These are phyloP conservation scores for Agrilus mali DNA, from an alignment of 2,888 invertebrate genomes.

Conservation along the genomic window DNA sequence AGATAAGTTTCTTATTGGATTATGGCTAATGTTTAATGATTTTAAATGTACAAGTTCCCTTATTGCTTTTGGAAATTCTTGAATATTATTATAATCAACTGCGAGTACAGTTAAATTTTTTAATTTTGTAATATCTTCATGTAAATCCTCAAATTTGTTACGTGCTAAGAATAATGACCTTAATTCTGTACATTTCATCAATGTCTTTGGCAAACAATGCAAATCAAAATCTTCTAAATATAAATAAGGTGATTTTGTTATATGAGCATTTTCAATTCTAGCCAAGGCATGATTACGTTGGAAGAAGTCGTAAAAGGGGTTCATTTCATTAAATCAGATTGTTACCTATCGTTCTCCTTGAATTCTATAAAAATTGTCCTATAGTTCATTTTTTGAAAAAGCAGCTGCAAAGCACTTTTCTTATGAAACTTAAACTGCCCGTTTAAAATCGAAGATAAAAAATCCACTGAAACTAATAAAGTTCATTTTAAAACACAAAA, in stretches of 20 bases:
- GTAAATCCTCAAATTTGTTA: constrained; percentile 45
- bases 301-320: constrained; percentile 53
- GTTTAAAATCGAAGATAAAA: no score
- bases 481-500: no score
- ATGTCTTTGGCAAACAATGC: constrained; percentile 41
- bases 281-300: constrained; percentile 55
- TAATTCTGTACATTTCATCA: constrained; percentile 44
- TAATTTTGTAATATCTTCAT: constrained; percentile 39
- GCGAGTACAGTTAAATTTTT: constrained; percentile 47
- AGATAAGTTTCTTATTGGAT: constrained; percentile 44
- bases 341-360: no score
- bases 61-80: constrained; percentile 45
- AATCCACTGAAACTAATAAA: not conserved
- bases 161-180: constrained; percentile 50
- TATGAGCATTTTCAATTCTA: constrained; percentile 50
- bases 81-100: constrained; percentile 52
- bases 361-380: no score
- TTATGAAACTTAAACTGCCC: no score
- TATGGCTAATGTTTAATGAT: constrained; percentile 54
- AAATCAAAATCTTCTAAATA: constrained; percentile 54
- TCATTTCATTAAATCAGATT: constrained; percentile 32
- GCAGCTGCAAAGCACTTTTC: no score
- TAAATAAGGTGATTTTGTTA: constrained; percentile 44
- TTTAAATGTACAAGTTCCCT: constrained; percentile 45
- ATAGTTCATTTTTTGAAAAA: no score